Conservation (phyloP, 2,888 invertebrate genomes). For the Lepas anatifera region DNA sequence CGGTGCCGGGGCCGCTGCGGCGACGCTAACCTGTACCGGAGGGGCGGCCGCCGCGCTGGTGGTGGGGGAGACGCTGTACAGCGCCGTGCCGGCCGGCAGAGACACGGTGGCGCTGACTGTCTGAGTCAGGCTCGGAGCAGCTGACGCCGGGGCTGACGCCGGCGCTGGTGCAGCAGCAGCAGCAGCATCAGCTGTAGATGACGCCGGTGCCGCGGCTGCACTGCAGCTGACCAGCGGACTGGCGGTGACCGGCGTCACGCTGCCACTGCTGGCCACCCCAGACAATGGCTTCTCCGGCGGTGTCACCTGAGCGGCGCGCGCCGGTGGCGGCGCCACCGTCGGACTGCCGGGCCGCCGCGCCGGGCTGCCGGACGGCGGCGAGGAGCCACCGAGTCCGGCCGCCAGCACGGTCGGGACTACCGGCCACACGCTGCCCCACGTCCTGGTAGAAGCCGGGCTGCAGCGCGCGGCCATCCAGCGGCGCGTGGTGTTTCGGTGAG, state of each 20-base stretch:
- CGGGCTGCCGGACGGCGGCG: slow-evolving; percentile 1
- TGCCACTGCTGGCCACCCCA: too few species aligned
- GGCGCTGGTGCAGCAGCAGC: background rate
- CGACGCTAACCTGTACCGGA: background rate
- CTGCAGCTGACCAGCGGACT: background rate
- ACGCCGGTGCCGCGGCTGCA: background rate
- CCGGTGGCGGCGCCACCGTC: background rate
- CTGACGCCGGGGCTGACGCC: too few species aligned
- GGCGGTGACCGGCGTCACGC: background rate
- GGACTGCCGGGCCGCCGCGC: background rate
- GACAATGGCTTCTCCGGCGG: too few species aligned
- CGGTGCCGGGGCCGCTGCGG: background rate
- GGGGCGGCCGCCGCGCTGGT: background rate
- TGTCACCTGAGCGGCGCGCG: background rate
- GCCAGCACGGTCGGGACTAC: background rate
- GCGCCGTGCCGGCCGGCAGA: too few species aligned
- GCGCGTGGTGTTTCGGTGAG: background rate
- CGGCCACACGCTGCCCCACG: background rate
- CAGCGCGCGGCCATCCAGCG: background rate
- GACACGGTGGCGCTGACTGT: too few species aligned
- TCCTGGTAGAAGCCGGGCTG: slow-evolving; percentile 13
- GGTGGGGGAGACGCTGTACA: too few species aligned
- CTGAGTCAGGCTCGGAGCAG: too few species aligned
- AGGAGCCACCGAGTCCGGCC: background rate
- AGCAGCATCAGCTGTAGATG: background rate